A percentile compares a stretch with the other conserved stretches of the same genome.
These are phyloP conservation scores for Podarcis siculus DNA, from an alignment of 2,797 vertebrate genomes.

Conservation along the genomic window DNA sequence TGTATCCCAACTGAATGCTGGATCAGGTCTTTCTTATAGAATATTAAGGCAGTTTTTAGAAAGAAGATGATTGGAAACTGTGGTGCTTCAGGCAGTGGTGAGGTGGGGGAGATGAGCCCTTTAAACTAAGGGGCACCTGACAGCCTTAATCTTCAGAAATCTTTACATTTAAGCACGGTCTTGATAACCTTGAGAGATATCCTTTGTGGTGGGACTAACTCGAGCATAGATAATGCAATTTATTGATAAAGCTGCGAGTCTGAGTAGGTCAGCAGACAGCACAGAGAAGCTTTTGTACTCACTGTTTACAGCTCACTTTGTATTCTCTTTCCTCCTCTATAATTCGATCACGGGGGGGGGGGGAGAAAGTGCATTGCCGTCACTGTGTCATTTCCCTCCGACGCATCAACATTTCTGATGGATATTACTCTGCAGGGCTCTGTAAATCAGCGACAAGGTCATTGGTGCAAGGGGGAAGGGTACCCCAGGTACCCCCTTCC, in stretches of 20 bases:
- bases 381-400: not conserved
- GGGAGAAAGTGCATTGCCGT: not conserved
- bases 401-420: not conserved
- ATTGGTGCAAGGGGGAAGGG: not conserved
- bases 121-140: not conserved
- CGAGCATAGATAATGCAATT: constrained; percentile 55
- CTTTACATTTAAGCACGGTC: constrained; percentile 34
- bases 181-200: constrained; percentile 57
- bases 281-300: not conserved
- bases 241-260: constrained; percentile 48
- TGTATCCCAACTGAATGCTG: not conserved
- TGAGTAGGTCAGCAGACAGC: constrained; percentile 44
- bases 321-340: constrained; percentile 8
- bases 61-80: not conserved
- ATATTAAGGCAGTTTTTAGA: not conserved
- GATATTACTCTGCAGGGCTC: constrained; percentile 1
- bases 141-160: constrained; percentile 33
- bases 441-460: constrained; percentile 9
- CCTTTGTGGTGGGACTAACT: constrained; percentile 43
- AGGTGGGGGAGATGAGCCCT: not conserved
- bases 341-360: not conserved
- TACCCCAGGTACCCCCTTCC: not conserved
- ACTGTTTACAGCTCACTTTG: not conserved
- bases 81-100: not conserved
- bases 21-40: not conserved